phyloP scores from a whole-genome alignment of 2,113 vertebrate genomes.

The Parotia lawesii region DNA sequence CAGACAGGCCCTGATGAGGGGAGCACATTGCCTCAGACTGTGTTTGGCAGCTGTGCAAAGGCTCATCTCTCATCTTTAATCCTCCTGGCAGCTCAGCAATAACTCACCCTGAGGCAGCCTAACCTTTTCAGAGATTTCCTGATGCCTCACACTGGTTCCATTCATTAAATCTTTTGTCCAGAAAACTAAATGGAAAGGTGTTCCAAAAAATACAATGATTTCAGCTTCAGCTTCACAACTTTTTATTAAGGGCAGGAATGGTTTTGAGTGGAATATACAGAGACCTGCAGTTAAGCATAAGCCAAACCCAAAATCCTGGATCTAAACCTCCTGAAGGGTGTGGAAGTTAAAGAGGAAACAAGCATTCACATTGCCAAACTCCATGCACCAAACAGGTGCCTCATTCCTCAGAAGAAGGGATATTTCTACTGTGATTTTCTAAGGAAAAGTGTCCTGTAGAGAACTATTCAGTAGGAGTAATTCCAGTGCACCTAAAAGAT shows the following conservation, averaged over 20 bases:
- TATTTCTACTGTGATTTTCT: neutral
- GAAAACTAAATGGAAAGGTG: neutral
- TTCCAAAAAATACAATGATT: neutral
- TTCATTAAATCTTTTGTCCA: neutral
- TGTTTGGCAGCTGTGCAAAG: neutral
- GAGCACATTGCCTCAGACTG: neutral
- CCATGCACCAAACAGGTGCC: neutral
- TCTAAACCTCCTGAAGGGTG: neutral
- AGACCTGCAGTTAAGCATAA: neutral
- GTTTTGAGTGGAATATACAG: neutral
- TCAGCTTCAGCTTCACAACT: neutral
- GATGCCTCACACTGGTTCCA: neutral
- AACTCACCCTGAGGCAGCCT: neutral
- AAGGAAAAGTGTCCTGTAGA: neutral
- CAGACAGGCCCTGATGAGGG: neutral
- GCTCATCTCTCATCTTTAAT: neutral
- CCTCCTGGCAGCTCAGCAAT: neutral
- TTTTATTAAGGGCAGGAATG: neutral
- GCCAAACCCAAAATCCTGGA: neutral
- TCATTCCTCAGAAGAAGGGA: neutral
- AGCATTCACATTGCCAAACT: neutral
- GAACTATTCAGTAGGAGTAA: neutral
- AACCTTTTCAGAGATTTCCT: neutral
- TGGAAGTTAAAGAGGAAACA: neutral
- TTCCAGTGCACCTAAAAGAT: neutral